phyloP scores from a whole-genome alignment of 2,113 vertebrate species.

The human region DNA sequence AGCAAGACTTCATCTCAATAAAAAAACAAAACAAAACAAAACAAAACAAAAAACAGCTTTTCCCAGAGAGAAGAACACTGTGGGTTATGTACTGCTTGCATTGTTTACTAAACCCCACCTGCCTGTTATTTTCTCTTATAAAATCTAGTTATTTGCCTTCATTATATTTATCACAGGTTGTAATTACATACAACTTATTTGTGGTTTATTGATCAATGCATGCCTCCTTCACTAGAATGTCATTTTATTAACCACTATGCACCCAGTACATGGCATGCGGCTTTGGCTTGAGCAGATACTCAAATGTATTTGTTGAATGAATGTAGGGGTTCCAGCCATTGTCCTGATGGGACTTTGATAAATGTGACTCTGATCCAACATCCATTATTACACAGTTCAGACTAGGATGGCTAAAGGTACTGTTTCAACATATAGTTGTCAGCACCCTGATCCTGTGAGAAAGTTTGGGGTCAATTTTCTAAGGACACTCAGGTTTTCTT shows the following conservation, averaged over 20 bases:
- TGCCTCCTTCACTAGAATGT: neutral
- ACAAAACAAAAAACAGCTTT: neutral
- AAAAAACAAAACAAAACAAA: too few relatives aligned
- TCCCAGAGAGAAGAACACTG: neutral
- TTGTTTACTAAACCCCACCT: neutral
- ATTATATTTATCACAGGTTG: constrained; percentile 34
- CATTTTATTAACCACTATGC: constrained; percentile 2
- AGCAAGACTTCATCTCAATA: too few relatives aligned
- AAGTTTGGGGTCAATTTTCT: neutral
- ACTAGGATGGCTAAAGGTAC: neutral
- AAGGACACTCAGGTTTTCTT: neutral
- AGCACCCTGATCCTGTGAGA: neutral
- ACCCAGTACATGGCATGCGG: neutral
- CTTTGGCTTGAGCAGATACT: neutral
- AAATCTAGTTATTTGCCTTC: constrained; percentile 33
- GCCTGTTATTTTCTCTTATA: neutral
- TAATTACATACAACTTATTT: constrained; percentile 47
- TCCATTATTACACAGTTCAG: neutral
- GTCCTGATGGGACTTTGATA: neutral
- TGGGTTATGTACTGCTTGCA: neutral
- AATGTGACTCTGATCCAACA: neutral
- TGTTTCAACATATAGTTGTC: neutral
- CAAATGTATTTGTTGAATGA: neutral
- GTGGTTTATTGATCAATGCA: constrained; percentile 18
- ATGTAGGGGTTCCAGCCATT: neutral